Conservation (phyloP, 2,888 invertebrate genomes). For the Morpho deidamia region DNA sequence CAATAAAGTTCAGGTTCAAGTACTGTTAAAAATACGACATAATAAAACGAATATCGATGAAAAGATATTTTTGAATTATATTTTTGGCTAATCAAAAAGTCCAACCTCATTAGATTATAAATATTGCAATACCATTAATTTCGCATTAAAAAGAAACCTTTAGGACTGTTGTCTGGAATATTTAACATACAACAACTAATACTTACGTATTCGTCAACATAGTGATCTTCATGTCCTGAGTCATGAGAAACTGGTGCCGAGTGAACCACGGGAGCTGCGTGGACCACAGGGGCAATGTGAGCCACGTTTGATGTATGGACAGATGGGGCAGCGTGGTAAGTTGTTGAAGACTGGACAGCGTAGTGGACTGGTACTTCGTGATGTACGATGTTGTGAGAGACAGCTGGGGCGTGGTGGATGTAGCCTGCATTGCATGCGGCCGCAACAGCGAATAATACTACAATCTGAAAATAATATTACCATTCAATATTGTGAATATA, state of each 20-base stretch:
- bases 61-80: too few species aligned
- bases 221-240: slow-evolving; percentile 46
- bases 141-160: too few species aligned
- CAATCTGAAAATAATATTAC: slow-evolving; percentile 38
- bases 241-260: slow-evolving; percentile 34
- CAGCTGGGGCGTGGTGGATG: slow-evolving; percentile 64
- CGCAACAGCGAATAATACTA: slow-evolving; percentile 52
- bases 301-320: slow-evolving; percentile 28
- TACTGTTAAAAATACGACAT: too few species aligned
- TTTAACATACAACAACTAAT: not conserved
- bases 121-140: too few species aligned
- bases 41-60: too few species aligned
- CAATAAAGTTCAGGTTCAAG: too few species aligned
- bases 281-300: slow-evolving; percentile 30
- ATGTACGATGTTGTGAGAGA: slow-evolving; percentile 66
- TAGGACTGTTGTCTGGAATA: too few species aligned
- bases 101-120: too few species aligned
- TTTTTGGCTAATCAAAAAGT: too few species aligned
- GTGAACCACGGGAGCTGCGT: slow-evolving; percentile 32
- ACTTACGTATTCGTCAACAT: slow-evolving; percentile 69
- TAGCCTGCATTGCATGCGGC: slow-evolving; percentile 61
- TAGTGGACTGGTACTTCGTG: slow-evolving; percentile 55
- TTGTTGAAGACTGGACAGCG: slow-evolving; percentile 33
- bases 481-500: not conserved
- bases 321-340: slow-evolving; percentile 32